These are phyloP conservation scores for Ivindomyrus marchei DNA, from an alignment of 2,113 vertebrate genomes.

Conservation along the genomic window DNA sequence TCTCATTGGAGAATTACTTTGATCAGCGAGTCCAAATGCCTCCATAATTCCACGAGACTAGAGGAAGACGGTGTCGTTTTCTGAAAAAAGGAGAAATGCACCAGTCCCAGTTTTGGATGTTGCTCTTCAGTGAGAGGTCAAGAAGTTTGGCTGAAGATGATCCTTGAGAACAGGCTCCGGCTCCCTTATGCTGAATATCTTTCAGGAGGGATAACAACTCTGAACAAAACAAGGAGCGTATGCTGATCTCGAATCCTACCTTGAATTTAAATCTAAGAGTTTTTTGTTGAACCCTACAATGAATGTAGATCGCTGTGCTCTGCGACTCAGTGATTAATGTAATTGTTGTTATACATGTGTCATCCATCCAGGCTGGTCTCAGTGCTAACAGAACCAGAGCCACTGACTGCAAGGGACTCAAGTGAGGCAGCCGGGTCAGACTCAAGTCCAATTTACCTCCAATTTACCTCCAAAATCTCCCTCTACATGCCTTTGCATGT, in stretches of 20 bases:
- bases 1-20: slow-evolving; percentile 52
- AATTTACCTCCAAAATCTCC: background rate
- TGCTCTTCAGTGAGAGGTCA: background rate
- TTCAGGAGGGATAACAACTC: background rate
- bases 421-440: background rate
- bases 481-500: background rate
- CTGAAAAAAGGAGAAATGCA: background rate
- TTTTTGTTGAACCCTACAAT: background rate
- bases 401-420: background rate
- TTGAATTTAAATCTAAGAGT: background rate
- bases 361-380: background rate
- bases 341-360: background rate
- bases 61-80: slow-evolving; percentile 23
- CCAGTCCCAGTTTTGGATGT: background rate
- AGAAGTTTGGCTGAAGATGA: background rate
- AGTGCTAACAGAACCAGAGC: background rate
- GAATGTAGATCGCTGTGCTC: background rate
- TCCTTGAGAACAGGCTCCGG: background rate
- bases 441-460: background rate
- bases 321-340: background rate
- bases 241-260: background rate
- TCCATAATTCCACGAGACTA: slow-evolving; percentile 43
- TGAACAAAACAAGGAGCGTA: background rate
- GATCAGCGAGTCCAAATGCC: slow-evolving; percentile 56
- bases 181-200: background rate